These are phyloP conservation scores for Monopis laevigella DNA, from an alignment of 2,888 invertebrate genomes.

Conservation along the genomic window DNA sequence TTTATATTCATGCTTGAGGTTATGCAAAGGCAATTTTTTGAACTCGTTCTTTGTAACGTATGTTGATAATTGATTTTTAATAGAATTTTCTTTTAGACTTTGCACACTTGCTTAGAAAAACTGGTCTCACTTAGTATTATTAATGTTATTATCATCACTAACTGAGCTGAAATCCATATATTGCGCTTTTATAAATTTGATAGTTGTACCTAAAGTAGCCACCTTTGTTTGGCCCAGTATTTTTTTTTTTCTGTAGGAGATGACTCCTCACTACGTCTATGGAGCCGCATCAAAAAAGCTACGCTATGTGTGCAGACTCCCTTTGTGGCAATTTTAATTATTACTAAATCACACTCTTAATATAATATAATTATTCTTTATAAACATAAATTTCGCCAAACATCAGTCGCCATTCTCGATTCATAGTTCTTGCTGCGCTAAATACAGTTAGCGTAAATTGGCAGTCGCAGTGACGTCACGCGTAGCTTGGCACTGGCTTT, in stretches of 20 bases:
- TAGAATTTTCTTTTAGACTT: background rate
- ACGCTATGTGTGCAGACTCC: conserved; percentile 19
- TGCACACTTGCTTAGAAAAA: background rate
- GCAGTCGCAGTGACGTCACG: background rate
- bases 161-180: no score
- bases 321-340: conserved; percentile 15
- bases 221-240: conserved; percentile 20
- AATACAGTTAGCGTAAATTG: background rate
- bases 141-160: background rate
- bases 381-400: background rate
- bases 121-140: background rate
- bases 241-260: conserved; percentile 17
- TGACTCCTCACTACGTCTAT: conserved; percentile 20
- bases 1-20: background rate
- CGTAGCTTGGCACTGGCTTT: background rate
- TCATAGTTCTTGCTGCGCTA: background rate
- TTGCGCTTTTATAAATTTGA: conserved; percentile 18
- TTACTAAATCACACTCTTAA: background rate
- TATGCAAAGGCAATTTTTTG: background rate
- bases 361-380: background rate
- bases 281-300: conserved; percentile 20
- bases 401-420: background rate
- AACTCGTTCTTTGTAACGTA: background rate
- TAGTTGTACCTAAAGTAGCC: conserved; percentile 15
- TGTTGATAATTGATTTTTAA: background rate